Conservation (phyloP, 2,797 vertebrate species). For the Arvicola amphibius region DNA sequence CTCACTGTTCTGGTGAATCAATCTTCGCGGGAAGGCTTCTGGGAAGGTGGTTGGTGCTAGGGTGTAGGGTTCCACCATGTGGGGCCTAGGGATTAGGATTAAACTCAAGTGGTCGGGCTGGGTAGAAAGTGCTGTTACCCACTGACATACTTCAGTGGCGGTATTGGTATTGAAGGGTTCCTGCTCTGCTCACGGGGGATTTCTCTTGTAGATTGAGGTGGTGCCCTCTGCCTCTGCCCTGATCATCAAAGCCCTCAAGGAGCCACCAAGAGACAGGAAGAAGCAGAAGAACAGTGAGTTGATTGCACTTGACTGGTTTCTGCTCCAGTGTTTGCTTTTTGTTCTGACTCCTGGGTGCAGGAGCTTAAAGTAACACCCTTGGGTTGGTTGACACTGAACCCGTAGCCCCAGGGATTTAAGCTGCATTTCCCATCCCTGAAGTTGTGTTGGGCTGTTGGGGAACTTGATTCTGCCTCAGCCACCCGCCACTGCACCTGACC, state of each 20-base stretch:
- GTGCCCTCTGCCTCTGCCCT: conserved; percentile 98
- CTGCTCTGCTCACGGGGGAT: not conserved
- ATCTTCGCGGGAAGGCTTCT: not conserved
- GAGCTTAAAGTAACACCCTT: not conserved
- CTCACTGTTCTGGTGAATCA: conserved; percentile 76
- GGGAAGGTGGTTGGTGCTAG: not conserved
- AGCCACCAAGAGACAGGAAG: conserved; percentile 98
- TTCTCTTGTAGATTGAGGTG: conserved; percentile 92
- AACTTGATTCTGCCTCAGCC: conserved; percentile 76
- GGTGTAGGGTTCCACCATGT: not conserved
- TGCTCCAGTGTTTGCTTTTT: no score
- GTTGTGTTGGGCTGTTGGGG: not conserved
- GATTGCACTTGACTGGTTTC: not conserved
- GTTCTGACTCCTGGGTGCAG: not conserved
- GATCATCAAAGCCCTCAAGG: conserved; percentile 98
- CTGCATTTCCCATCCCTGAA: not conserved
- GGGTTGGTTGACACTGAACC: not conserved
- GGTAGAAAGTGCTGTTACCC: not conserved
- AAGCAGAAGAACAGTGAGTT: conserved; percentile 99
- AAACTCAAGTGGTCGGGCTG: no score
- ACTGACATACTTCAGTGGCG: not conserved
- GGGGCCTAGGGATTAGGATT: not conserved
- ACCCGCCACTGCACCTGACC: conserved; percentile 89
- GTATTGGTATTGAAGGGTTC: not conserved
- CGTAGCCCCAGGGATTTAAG: not conserved